Conservation (phyloP, 2,113 vertebrate genomes). For the Strigops habroptila region DNA sequence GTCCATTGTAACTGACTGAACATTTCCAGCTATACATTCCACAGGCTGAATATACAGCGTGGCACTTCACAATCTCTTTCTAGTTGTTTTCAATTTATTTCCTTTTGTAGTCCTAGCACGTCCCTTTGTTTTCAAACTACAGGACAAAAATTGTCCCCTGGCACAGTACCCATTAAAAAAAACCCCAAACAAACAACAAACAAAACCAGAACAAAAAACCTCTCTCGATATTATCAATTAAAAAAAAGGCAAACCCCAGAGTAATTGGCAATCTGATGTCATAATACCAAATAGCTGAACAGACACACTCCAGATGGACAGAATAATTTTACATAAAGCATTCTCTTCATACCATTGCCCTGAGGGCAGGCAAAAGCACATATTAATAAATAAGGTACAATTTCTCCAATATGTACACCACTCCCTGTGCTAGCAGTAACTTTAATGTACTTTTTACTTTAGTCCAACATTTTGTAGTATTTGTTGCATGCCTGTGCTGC, state of each 20-base stretch:
- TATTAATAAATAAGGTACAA: not conserved
- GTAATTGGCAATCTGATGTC: not conserved
- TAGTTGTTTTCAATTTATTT: not conserved
- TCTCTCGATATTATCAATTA: not conserved
- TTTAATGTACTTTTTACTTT: not conserved
- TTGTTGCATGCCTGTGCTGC: not conserved
- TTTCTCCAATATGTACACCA: not conserved
- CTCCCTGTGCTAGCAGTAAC: not conserved
- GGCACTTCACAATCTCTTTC: not conserved
- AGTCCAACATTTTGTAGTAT: not conserved
- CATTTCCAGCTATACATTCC: not conserved
- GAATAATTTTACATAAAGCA: not conserved
- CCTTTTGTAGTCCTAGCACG: accelerated
- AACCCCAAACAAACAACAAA: not conserved
- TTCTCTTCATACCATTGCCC: too few species aligned
- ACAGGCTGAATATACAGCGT: accelerated
- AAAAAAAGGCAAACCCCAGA: accelerated
- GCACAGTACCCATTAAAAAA: not conserved
- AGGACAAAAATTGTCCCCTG: not conserved
- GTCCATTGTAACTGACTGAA: not conserved
- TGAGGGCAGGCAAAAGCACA: not conserved
- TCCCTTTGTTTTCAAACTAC: not conserved
- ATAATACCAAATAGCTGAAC: not conserved
- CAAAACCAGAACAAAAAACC: accelerated
- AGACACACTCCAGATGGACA: not conserved